phyloP scores from a whole-genome alignment of 2,888 invertebrate species.

The Zygothrica quintamaculata region DNA sequence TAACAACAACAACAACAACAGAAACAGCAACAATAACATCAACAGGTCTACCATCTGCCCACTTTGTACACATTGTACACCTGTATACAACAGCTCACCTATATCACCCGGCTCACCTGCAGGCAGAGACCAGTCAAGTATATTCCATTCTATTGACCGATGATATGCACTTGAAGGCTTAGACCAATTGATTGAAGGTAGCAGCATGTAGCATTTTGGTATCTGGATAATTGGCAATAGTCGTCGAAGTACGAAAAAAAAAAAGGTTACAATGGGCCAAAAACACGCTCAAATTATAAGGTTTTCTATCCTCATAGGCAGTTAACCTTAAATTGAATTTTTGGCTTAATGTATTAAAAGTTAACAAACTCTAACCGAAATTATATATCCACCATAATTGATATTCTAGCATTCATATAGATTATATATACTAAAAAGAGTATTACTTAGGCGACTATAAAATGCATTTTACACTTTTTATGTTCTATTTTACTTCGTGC shows the following conservation, averaged over 20 bases:
- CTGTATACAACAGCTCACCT: too few relatives aligned
- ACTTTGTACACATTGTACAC: conserved; percentile 30
- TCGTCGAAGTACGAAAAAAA: too few relatives aligned
- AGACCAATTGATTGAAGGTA: conserved; percentile 31
- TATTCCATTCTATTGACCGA: conserved; percentile 24
- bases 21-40: too few relatives aligned
- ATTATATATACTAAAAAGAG: too few relatives aligned
- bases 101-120: conserved; percentile 7
- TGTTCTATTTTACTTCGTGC: conserved; percentile 21
- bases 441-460: conserved; percentile 12
- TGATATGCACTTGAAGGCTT: conserved; percentile 4
- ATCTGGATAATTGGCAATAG: conserved; percentile 41
- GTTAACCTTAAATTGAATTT: conserved; percentile 13
- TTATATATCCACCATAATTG: too few relatives aligned
- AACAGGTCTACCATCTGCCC: conserved; percentile 49
- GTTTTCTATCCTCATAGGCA: neutral
- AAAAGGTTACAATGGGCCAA: conserved; percentile 37
- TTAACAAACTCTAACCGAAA: neutral
- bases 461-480: neutral
- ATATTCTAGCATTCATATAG: too few relatives aligned
- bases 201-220: conserved; percentile 12
- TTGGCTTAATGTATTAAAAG: neutral
- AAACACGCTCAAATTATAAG: too few relatives aligned
- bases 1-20: too few relatives aligned
- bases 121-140: conserved; percentile 23